Percentiles rank a stretch among this genome's conserved stretches.
phyloP scores from a whole-genome alignment of 1,140 invertebrate genomes.

The Diabrotica undecimpunctata region DNA sequence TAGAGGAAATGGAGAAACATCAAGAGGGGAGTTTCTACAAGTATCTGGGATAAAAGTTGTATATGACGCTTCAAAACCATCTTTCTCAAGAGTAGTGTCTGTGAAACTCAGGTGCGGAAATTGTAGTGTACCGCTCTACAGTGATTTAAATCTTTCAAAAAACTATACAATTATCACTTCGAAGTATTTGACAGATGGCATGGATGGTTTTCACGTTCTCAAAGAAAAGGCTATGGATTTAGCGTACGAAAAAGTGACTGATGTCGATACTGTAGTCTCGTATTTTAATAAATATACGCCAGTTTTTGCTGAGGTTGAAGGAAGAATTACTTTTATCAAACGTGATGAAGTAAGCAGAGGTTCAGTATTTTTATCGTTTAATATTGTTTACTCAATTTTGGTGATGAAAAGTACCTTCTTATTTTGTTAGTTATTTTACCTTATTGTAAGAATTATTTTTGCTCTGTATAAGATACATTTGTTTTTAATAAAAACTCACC shows the following conservation, averaged over 20 bases:
- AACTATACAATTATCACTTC: slow-evolving; percentile 53
- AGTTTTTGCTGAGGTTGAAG: slow-evolving; percentile 49
- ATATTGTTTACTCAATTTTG: no score
- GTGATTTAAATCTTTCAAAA: slow-evolving; percentile 44
- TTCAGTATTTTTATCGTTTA: background rate
- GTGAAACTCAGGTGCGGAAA: slow-evolving; percentile 52
- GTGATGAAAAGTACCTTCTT: no score
- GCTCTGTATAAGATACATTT: no score
- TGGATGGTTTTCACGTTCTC: slow-evolving; percentile 52
- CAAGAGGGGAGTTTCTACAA: slow-evolving; percentile 59
- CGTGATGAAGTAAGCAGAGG: background rate
- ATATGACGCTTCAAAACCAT: slow-evolving; percentile 52
- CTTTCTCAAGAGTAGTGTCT: slow-evolving; percentile 51
- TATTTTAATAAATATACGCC: slow-evolving; percentile 48
- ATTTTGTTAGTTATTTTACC: no score
- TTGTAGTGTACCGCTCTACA: slow-evolving; percentile 52
- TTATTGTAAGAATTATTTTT: no score
- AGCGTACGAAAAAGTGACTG: slow-evolving; percentile 44
- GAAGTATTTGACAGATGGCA: slow-evolving; percentile 49
- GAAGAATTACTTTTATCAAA: slow-evolving; percentile 40
- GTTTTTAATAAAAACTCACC: no score
- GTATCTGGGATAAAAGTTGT: slow-evolving; percentile 56
- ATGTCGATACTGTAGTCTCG: slow-evolving; percentile 46
- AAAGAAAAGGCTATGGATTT: slow-evolving; percentile 33
- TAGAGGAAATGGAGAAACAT: slow-evolving; percentile 48